phyloP scores from a whole-genome alignment of 1,140 invertebrate species.

The Mesaphorura yosii region DNA sequence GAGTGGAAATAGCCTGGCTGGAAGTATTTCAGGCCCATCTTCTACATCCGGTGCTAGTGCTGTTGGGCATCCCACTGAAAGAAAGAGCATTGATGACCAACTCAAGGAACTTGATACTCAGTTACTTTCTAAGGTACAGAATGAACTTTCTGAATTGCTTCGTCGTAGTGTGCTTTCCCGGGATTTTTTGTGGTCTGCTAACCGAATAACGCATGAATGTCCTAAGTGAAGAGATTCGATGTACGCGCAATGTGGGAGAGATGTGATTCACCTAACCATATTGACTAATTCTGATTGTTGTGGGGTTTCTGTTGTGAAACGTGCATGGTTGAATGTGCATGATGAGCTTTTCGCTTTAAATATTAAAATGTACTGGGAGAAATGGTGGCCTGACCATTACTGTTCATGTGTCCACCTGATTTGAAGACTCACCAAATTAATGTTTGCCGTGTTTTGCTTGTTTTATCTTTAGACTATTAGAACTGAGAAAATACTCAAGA shows the following conservation, averaged over 20 bases:
- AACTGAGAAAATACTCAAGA: no score
- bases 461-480: no score
- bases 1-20: background rate
- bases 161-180: background rate
- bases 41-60: constrained; percentile 37
- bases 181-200: no score
- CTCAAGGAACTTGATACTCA: constrained; percentile 66
- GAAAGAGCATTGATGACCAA: constrained; percentile 65
- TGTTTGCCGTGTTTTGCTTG: constrained; percentile 7
- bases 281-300: background rate
- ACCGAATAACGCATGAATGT: no score
- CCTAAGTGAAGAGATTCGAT: no score
- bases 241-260: no score
- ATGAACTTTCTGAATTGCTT: background rate
- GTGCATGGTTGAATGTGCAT: no score
- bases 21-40: constrained; percentile 14
- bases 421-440: constrained; percentile 24
- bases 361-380: no score
- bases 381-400: no score
- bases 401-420: no score
- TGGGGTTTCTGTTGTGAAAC: no score
- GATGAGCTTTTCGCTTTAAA: no score
- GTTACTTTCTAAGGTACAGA: constrained; percentile 45
- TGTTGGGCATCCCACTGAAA: constrained; percentile 57
- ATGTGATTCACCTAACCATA: background rate